These are phyloP conservation scores for Papilio xuthus DNA, from an alignment of 1,140 invertebrate species.

Conservation along the genomic window DNA sequence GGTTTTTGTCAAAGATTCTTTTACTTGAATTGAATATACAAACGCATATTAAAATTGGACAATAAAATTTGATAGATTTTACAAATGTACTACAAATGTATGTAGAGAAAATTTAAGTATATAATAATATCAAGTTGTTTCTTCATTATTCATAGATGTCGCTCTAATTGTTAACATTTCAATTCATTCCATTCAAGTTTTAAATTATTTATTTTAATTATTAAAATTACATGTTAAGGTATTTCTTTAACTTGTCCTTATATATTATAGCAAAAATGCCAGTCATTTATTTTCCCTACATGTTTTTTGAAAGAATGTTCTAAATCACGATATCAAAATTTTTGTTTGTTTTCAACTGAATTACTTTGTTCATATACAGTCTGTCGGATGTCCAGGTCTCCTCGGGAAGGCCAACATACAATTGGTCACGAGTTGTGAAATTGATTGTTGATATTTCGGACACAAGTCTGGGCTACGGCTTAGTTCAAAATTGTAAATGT, in stretches of 20 bases:
- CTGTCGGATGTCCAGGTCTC: constrained; percentile 57
- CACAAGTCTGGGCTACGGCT: constrained; percentile 40
- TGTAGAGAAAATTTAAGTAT: not conserved
- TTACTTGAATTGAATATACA: not conserved
- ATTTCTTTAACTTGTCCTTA: not conserved
- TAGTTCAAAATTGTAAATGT: constrained; percentile 48
- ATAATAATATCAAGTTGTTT: not conserved
- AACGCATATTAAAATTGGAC: not conserved
- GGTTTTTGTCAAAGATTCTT: not conserved
- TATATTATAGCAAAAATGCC: not conserved
- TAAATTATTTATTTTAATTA: not conserved
- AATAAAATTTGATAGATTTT: too few relatives aligned
- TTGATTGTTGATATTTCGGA: constrained; percentile 40
- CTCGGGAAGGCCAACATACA: constrained; percentile 54
- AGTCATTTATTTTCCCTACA: not conserved
- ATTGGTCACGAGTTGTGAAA: constrained; percentile 45
- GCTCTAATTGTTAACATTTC: not conserved
- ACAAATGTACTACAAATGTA: too few relatives aligned
- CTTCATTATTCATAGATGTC: not conserved
- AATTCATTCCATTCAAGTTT: too few relatives aligned
- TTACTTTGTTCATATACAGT: not conserved
- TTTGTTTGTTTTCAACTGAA: constrained; percentile 22
- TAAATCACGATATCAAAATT: constrained; percentile 45
- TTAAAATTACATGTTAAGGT: too few relatives aligned
- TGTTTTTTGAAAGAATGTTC: not conserved